phyloP scores from a whole-genome alignment of 2,113 vertebrate genomes.

The Tachysurus fulvidraco region DNA sequence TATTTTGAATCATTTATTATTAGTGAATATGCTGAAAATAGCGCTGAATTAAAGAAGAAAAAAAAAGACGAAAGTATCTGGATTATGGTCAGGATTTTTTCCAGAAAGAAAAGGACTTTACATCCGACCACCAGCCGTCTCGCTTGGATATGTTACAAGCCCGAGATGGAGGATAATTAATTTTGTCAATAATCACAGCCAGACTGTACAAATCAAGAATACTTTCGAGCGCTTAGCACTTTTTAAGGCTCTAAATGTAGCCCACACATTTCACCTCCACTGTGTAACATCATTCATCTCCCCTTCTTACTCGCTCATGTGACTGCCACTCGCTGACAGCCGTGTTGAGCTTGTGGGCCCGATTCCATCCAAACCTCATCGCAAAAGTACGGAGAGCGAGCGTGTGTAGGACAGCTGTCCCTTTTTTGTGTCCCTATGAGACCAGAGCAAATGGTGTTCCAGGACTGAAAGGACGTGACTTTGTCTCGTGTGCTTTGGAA shows the following conservation, averaged over 20 bases:
- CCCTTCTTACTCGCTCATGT: neutral
- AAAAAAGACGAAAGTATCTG: neutral
- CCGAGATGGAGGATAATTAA: neutral
- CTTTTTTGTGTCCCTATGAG: neutral
- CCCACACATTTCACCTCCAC: neutral
- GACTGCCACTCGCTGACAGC: conserved; percentile 20
- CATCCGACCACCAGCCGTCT: neutral
- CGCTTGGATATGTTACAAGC: neutral
- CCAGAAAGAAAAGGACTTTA: neutral
- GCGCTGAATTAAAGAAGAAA: neutral
- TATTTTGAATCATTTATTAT: neutral
- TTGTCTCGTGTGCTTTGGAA: neutral
- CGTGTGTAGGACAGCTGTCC: conserved; percentile 6
- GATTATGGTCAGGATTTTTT: neutral
- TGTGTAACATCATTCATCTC: neutral
- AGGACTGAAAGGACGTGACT: conserved; percentile 2
- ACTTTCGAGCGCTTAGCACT: neutral
- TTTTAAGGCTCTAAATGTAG: neutral
- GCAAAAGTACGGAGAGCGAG: neutral
- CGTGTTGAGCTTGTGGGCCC: neutral
- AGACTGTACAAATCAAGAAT: conserved; percentile 2
- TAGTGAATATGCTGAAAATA: neutral
- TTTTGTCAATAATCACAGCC: conserved; percentile 9
- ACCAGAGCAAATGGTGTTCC: neutral
- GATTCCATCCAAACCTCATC: neutral